Conservation (phyloP, 2,113 vertebrate species). For the Symphodus melops region DNA sequence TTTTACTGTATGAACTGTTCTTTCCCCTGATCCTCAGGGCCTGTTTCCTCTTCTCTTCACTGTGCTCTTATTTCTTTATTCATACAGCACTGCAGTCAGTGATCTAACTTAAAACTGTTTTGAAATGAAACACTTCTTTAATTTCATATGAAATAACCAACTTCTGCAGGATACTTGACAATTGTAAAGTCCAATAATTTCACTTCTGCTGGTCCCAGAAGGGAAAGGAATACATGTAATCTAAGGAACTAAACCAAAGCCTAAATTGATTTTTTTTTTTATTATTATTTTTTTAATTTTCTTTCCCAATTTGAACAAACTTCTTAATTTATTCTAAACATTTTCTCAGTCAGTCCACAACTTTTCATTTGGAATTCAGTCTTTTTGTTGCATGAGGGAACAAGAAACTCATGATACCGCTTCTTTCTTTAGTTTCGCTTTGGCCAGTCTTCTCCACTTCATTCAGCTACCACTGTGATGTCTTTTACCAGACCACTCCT, state of each 20-base stretch:
- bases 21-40: conserved; percentile 55
- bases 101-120: conserved; percentile 38
- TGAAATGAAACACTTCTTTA: conserved; percentile 16
- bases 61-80: conserved; percentile 45
- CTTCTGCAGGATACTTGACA: conserved; percentile 32
- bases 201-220: conserved; percentile 73
- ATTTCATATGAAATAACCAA: conserved; percentile 27
- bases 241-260: conserved; percentile 70
- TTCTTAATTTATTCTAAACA: conserved; percentile 25
- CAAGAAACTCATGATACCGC: conserved; percentile 7
- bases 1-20: conserved; percentile 58
- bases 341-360: conserved; percentile 11
- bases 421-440: conserved; percentile 36
- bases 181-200: conserved; percentile 43
- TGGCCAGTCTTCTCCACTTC: conserved; percentile 59
- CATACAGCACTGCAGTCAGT: conserved; percentile 42
- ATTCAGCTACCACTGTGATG: conserved; percentile 50
- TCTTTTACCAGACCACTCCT: conserved; percentile 50
- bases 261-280: conserved; percentile 54
- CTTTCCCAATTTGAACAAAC: conserved; percentile 18
- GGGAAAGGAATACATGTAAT: conserved; percentile 48
- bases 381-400: conserved; percentile 37
- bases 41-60: conserved; percentile 28
- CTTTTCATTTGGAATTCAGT: conserved; percentile 40
- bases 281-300: conserved; percentile 48